Conservation (phyloP, 2,797 vertebrate genomes). For the Podarcis lilfordi region DNA sequence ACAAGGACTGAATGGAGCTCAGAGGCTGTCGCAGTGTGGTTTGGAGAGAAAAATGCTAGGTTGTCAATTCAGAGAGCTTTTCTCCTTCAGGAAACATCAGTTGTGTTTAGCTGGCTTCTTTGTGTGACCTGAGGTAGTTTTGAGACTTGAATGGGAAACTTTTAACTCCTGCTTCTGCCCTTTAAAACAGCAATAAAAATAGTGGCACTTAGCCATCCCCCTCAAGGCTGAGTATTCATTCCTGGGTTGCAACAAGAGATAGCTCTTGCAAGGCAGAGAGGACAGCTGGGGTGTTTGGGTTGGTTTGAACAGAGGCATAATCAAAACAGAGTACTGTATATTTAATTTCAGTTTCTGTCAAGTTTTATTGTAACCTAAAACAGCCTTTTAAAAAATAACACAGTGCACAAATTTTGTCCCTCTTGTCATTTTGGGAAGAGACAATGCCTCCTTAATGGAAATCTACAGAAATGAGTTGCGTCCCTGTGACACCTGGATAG, state of each 20-base stretch:
- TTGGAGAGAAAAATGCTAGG: background rate
- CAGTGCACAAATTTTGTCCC: conserved; percentile 47
- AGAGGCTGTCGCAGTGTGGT: background rate
- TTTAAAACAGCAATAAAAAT: conserved; percentile 26
- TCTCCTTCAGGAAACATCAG: background rate
- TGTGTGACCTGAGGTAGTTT: background rate
- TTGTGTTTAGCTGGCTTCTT: background rate
- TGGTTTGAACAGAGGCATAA: conserved; percentile 13
- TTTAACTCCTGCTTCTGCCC: conserved; percentile 6
- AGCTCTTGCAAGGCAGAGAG: background rate
- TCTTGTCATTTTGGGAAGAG: conserved; percentile 37
- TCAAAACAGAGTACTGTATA: background rate
- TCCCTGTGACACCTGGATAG: conserved; percentile 67
- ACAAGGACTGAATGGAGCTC: background rate
- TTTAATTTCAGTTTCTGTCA: conserved; percentile 11
- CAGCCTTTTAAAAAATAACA: background rate
- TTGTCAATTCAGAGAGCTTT: background rate
- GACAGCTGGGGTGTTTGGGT: background rate
- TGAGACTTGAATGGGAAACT: background rate
- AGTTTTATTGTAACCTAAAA: conserved; percentile 37
- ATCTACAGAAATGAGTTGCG: conserved; percentile 31
- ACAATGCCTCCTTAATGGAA: conserved; percentile 15
- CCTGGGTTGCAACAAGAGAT: background rate
- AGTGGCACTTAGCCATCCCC: conserved; percentile 8
- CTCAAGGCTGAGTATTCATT: conserved; percentile 17